These are phyloP conservation scores for Drosophila rufa DNA, from an alignment of 1,140 invertebrate genomes.

Conservation along the genomic window DNA sequence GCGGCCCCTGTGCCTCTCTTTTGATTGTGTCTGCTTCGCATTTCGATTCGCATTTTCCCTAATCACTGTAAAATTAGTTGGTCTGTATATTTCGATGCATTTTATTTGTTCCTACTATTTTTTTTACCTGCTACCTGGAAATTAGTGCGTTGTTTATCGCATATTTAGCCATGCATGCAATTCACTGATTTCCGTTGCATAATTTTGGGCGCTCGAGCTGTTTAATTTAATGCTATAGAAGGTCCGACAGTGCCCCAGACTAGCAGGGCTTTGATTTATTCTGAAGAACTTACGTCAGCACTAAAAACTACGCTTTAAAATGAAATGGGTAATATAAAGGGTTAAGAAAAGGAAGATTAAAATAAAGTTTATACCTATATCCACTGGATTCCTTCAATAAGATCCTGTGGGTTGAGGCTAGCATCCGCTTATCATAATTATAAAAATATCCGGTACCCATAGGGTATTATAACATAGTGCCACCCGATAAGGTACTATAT, in stretches of 20 bases:
- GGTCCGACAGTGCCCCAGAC: conserved; percentile 16
- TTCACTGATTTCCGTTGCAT: conserved; percentile 66
- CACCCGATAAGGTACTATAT: no score
- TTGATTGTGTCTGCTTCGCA: conserved; percentile 16
- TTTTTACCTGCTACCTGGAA: conserved; percentile 18
- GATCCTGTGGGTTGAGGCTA: no score
- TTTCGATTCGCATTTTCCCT: conserved; percentile 33
- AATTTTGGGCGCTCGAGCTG: conserved; percentile 54
- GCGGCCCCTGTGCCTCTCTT: not conserved
- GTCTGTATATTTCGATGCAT: conserved; percentile 30
- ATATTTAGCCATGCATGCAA: conserved; percentile 64
- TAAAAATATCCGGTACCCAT: no score
- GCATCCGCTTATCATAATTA: no score
- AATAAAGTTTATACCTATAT: not conserved
- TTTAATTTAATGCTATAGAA: conserved; percentile 47
- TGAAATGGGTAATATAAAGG: conserved; percentile 2
- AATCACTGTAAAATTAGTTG: conserved; percentile 70
- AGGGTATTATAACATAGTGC: no score
- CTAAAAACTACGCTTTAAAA: conserved; percentile 19
- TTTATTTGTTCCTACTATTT: not conserved
- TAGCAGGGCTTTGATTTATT: conserved; percentile 46
- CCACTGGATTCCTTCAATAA: no score
- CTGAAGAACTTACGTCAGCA: conserved; percentile 33
- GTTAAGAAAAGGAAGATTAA: conserved; percentile 2
- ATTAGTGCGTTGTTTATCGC: conserved; percentile 70